A percentile compares a stretch with the other conserved stretches of the same genome.
Evolutionary conservation across 2,113 vertebrate genomes (phyloP).

Genomic region (Nibea coibor): DNA sequence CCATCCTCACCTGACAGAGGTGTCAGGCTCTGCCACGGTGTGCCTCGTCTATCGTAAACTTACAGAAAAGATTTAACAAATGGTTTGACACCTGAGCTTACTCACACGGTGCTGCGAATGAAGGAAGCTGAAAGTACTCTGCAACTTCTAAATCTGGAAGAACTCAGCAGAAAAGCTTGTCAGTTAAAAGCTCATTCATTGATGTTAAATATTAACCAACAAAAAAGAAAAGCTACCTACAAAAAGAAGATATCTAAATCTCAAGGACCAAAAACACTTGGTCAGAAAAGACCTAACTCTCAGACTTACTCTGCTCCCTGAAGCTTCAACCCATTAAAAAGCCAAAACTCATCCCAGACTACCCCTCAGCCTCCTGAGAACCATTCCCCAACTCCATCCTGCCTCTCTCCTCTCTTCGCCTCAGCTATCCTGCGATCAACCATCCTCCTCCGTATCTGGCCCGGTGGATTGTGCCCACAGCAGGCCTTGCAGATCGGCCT

Average conservation of each 20-base stretch:
- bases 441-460: slow-evolving; percentile 75
- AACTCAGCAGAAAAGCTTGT: background rate
- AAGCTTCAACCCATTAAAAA: slow-evolving; percentile 6
- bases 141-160: background rate
- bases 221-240: background rate
- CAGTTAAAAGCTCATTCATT: background rate
- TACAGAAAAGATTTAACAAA: slow-evolving; percentile 39
- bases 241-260: background rate
- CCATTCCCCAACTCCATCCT: slow-evolving; percentile 8
- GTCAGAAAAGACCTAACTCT: slow-evolving; percentile 10
- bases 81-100: slow-evolving; percentile 24
- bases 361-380: slow-evolving; percentile 37
- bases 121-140: background rate
- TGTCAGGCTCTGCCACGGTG: slow-evolving; percentile 40
- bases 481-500: slow-evolving; percentile 82
- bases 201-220: background rate
- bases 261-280: background rate
- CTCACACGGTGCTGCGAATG: slow-evolving; percentile 21
- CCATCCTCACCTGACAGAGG: slow-evolving; percentile 57
- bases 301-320: slow-evolving; percentile 31
- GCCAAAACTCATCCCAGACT: slow-evolving; percentile 31
- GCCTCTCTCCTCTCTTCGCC: slow-evolving; percentile 26
- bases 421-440: slow-evolving; percentile 55
- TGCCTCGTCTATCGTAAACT: slow-evolving; percentile 34
- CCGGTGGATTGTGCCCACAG: slow-evolving; percentile 79